Evolutionary conservation across 2,888 invertebrate species (phyloP).

Genomic region (Busseola fusca): DNA sequence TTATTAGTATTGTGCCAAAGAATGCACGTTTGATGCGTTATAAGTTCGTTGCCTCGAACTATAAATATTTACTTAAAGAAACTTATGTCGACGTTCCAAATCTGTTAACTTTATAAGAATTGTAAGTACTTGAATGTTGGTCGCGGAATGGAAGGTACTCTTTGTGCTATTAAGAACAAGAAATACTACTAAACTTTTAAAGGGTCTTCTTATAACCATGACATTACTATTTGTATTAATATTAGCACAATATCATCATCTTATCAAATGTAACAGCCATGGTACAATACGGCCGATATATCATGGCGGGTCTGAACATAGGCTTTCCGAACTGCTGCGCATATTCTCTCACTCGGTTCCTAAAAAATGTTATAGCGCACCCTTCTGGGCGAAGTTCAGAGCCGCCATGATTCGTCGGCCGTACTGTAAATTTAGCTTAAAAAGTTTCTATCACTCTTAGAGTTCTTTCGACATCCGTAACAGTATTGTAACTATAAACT

Average conservation of each 20-base stretch:
- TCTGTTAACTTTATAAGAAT: constrained; percentile 36
- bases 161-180: constrained; percentile 21
- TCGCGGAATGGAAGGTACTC: constrained; percentile 26
- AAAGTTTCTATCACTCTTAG: background rate
- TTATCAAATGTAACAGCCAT: background rate
- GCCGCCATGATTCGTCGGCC: no score
- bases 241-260: background rate
- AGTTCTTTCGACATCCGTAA: background rate
- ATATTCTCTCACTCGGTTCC: no score
- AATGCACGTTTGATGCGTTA: constrained; percentile 56
- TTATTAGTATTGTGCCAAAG: constrained; percentile 70
- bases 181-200: background rate
- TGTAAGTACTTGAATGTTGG: constrained; percentile 58
- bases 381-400: no score
- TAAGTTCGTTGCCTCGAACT: constrained; percentile 49
- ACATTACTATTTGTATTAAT: background rate
- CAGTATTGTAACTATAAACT: background rate
- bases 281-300: no score
- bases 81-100: constrained; percentile 30
- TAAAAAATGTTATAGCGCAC: no score
- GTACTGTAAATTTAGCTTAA: background rate
- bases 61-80: constrained; percentile 41
- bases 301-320: no score
- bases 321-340: no score
- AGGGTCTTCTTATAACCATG: background rate